Conservation (phyloP, 2,888 invertebrate genomes). For the Lycaena phlaeas region DNA sequence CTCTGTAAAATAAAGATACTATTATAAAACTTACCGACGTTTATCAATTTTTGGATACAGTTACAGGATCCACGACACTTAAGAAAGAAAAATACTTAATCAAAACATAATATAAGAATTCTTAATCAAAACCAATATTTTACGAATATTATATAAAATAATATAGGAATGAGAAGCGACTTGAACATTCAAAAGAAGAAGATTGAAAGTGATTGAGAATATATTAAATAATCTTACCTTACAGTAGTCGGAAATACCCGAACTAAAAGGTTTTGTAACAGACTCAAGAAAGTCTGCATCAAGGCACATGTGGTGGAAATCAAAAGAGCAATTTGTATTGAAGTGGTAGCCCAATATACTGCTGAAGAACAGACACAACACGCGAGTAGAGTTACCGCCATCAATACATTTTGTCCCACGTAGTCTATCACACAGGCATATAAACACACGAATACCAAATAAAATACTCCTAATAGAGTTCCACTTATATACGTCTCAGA, state of each 20-base stretch:
- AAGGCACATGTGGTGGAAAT: slow-evolving; percentile 35
- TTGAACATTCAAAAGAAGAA: no score
- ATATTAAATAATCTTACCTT: slow-evolving; percentile 34
- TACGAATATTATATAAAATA: no score
- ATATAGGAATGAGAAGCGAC: no score
- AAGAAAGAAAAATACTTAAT: no score
- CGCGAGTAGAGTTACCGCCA: slow-evolving; percentile 26
- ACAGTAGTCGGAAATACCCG: slow-evolving; percentile 40
- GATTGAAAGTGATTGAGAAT: no score
- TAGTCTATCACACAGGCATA: slow-evolving; percentile 28
- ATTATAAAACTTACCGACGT: no score
- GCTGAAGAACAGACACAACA: slow-evolving; percentile 28
- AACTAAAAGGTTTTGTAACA: slow-evolving; percentile 34
- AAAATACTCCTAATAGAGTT: slow-evolving; percentile 31
- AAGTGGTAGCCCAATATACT: slow-evolving; percentile 35
- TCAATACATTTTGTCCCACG: slow-evolving; percentile 31
- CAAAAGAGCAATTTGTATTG: slow-evolving; percentile 33
- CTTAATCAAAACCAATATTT: no score
- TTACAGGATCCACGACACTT: no score
- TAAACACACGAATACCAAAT: slow-evolving; percentile 27
- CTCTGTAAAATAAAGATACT: slow-evolving; percentile 24
- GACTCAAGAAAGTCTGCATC: slow-evolving; percentile 32
- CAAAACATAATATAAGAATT: no score
- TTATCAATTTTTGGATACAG: no score
- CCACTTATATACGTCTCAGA: slow-evolving; percentile 35